phyloP scores from a whole-genome alignment of 2,797 vertebrate species.

The Choloepus didactylus region DNA sequence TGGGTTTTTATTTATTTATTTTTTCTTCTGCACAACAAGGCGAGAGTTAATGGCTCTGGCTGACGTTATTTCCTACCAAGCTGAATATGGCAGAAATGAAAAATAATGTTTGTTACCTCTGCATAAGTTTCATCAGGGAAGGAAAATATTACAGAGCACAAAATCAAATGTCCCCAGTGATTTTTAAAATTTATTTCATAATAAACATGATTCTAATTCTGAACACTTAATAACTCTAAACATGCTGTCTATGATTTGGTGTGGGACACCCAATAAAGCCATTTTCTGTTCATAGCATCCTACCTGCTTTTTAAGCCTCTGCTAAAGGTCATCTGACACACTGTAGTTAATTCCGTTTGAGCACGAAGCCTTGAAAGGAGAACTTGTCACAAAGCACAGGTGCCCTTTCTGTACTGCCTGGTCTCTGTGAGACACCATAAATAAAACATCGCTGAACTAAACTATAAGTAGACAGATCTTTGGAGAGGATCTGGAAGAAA shows the following conservation, averaged over 20 bases:
- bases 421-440: constrained; percentile 82
- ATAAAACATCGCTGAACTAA: constrained; percentile 86
- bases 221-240: background rate
- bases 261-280: constrained; percentile 58
- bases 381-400: constrained; percentile 81
- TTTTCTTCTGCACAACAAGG: constrained; percentile 82
- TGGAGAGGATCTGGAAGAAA: constrained; percentile 82
- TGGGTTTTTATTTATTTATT: constrained; percentile 78
- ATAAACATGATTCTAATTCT: constrained; percentile 24
- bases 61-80: constrained; percentile 85
- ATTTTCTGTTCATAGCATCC: constrained; percentile 28
- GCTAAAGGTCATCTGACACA: constrained; percentile 81
- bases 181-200: background rate
- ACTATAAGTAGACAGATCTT: constrained; percentile 81
- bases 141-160: constrained; percentile 61
- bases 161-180: constrained; percentile 69
- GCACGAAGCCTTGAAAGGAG: constrained; percentile 85
- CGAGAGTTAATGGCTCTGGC: constrained; percentile 73
- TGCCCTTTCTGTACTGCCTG: constrained; percentile 78
- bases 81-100: constrained; percentile 80
- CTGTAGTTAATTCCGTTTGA: constrained; percentile 86
- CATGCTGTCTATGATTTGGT: constrained; percentile 25
- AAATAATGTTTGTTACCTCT: constrained; percentile 82
- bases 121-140: constrained; percentile 76
- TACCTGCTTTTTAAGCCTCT: constrained; percentile 70